phyloP scores from a whole-genome alignment of 1,140 invertebrate species.

The Ladona fulva region DNA sequence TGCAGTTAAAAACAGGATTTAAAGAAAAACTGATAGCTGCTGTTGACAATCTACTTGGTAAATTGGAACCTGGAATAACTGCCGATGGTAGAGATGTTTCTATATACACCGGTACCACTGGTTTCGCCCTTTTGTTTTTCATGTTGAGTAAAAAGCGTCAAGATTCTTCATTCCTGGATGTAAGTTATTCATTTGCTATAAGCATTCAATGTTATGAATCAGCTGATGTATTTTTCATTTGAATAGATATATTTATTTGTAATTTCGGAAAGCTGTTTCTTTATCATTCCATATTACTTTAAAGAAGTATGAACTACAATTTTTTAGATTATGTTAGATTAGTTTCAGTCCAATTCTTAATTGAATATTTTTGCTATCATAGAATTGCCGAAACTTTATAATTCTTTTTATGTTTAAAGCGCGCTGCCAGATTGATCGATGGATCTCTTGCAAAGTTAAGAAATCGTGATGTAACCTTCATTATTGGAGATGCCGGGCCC shows the following conservation, averaged over 20 bases:
- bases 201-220: no score
- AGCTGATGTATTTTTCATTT: no score
- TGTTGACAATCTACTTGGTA: slow-evolving; percentile 26
- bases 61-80: slow-evolving; percentile 24
- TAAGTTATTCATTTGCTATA: slow-evolving; percentile 15
- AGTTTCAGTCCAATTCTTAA: no score
- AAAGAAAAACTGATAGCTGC: slow-evolving; percentile 24
- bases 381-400: no score
- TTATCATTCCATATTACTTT: slow-evolving; percentile 1
- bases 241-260: no score
- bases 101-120: slow-evolving; percentile 43
- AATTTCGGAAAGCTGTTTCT: no score
- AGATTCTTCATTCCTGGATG: slow-evolving; percentile 26
- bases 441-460: slow-evolving; percentile 37
- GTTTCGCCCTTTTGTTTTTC: slow-evolving; percentile 45
- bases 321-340: slow-evolving; percentile 28
- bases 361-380: no score
- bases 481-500: slow-evolving; percentile 70
- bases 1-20: slow-evolving; percentile 30
- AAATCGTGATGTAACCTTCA: slow-evolving; percentile 50
- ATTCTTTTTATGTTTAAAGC: slow-evolving; percentile 30
- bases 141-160: slow-evolving; percentile 36
- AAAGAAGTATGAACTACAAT: slow-evolving; percentile 10
- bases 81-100: slow-evolving; percentile 35
- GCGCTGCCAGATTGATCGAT: slow-evolving; percentile 40